Evolutionary conservation across 2,797 vertebrate species (phyloP).

Genomic region (Silurus lanzhouensis): DNA sequence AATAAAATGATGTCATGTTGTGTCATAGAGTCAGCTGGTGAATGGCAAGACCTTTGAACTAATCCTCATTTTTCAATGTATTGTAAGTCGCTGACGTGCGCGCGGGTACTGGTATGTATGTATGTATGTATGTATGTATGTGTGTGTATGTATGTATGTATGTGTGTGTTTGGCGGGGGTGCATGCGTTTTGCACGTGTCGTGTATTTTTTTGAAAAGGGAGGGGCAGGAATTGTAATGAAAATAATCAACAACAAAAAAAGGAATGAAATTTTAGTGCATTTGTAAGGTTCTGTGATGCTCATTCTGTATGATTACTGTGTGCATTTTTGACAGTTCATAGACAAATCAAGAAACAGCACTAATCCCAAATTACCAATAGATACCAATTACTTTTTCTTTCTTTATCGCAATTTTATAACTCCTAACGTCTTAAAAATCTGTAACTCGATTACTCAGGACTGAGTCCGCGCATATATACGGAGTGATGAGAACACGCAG

Average conservation of each 20-base stretch:
- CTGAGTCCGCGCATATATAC: constrained; percentile 51
- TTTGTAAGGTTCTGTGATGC: neutral
- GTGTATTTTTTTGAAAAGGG: neutral
- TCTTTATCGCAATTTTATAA: neutral
- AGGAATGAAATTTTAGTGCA: neutral
- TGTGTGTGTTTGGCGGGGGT: neutral
- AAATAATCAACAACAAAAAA: neutral
- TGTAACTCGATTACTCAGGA: neutral
- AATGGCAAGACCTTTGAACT: constrained; percentile 55
- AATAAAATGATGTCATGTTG: constrained; percentile 25
- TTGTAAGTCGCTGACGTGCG: constrained; percentile 24
- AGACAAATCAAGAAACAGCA: neutral
- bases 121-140: neutral
- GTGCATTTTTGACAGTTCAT: neutral
- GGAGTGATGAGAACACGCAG: neutral
- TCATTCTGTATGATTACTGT: neutral
- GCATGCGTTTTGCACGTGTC: too few relatives aligned
- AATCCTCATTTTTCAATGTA: constrained; percentile 49
- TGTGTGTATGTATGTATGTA: neutral
- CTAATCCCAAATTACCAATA: neutral
- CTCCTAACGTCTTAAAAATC: neutral
- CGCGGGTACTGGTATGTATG: neutral
- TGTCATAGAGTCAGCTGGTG: constrained; percentile 52
- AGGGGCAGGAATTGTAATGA: neutral
- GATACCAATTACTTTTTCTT: neutral